A percentile compares a stretch with the other conserved stretches of the same genome.
Conservation (phyloP, 1,140 invertebrate genomes). For the Vanessa atalanta region DNA sequence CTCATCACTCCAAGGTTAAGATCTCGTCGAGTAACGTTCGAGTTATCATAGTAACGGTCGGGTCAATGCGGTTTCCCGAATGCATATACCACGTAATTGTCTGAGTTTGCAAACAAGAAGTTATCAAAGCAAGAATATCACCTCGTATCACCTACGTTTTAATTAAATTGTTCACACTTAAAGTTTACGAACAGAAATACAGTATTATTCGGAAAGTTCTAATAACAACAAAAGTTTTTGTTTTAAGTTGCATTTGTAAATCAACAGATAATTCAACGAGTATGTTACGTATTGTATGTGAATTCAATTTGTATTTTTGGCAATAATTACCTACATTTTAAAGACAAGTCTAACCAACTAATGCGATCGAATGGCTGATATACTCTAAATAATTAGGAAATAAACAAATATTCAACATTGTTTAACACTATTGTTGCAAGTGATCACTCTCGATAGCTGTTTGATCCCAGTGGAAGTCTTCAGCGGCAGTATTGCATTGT, state of each 20-base stretch:
- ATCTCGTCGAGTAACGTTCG: neutral
- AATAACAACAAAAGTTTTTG: neutral
- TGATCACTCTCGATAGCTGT: no score
- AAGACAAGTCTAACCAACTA: no score
- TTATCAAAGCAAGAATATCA: constrained; percentile 2
- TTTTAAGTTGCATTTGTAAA: neutral
- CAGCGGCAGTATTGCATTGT: no score
- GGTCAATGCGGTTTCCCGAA: constrained; percentile 5
- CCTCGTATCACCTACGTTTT: constrained; percentile 1
- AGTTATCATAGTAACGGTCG: constrained; percentile 12
- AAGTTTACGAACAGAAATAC: neutral
- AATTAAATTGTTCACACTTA: constrained; percentile 10
- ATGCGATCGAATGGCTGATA: no score
- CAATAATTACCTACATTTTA: no score
- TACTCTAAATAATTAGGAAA: no score
- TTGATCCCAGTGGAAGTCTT: no score
- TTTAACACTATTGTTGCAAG: no score
- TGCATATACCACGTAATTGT: constrained; percentile 13
- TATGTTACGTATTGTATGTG: no score
- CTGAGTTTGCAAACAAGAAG: constrained; percentile 24
- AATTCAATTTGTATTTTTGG: no score
- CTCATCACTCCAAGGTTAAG: neutral
- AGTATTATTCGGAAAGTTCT: neutral
- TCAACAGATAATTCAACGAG: no score
- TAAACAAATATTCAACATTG: no score